Base-by-base conservation (phyloP, 2,888 invertebrate species). In the Cerastis leucographa region DNA sequence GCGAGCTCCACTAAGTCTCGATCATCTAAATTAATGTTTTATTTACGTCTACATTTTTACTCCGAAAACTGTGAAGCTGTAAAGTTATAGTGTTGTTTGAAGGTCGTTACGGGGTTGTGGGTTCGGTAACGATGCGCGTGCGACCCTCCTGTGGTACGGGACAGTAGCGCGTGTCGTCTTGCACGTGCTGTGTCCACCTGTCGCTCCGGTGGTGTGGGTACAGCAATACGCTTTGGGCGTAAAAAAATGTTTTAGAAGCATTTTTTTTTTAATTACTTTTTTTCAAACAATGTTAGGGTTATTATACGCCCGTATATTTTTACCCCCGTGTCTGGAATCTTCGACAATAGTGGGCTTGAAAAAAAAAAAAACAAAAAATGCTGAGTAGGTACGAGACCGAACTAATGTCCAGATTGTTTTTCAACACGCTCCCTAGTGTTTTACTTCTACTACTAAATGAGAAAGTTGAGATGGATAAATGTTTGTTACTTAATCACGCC, bases 11-110 rank as follows among this genome's bases (percentile, higher is more conserved):
- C 83, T 87, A 88, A 88, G 83, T 89, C 88, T 88, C 81, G 80
- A 89, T 86, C 88, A 84, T 76, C 85, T 76, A 85, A 89, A 88
- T 88, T 89, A 88, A 88, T 89, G 88, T 80, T 88, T 89, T 88
- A 88, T 88, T 88, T 88, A 88, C 83, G 85, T 89, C 85, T 88
- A 85, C 81, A 88, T 89, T 88, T 88, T 86, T 86, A 71, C 71
- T n/a, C 42, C 42, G 64, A 64, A 64, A 42, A 73, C 72, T 69
- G 80, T 79, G 80, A 81, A 84, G 77, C 73, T 74, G 74, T 81
- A 78, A 76, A 87, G 76, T 80, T 85, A 77, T 83, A 54, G 73
- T 67, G 71, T 80, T 81, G 64, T 80, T 73, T 81, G 78, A 75
- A 88, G 88, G 89, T 86, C 86, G 85, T 84, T 84, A 81, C 88